Evolutionary conservation across 2,113 vertebrate genomes (phyloP), one percentile per base, ranked within the genome.

Genomic region (Pholis gunnellus): DNA sequence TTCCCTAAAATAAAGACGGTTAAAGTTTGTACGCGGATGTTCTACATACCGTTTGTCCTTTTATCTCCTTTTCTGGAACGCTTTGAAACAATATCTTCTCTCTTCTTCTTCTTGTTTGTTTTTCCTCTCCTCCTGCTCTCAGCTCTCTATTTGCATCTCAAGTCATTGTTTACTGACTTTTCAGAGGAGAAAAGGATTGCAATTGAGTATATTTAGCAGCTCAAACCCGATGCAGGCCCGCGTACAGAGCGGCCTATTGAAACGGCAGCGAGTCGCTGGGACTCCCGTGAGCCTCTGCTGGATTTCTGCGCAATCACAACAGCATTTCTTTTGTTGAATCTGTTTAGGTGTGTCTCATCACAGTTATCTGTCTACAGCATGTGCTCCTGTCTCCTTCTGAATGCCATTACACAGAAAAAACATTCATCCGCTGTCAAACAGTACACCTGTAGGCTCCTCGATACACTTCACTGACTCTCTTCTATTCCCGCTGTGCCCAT

Each of bases 361-460:
- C 42, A 73, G 70, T 82, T 81, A 79, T 89, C 75, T 63, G 81
- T 59, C 13, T 54, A 3, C 69, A 57, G 52, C 84, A 83, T 76
- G 83, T 76, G 38, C 81, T 67, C n/a, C 71, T 14, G 79, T 59
- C 84, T 84, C 78, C 64, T 71, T 82, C 81, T 75, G 74, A 79
- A 84, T 72, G 78, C 81, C 81, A 84, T 87, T 68, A 79, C 71
- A 38, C 54, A 36, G 50, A 11, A n/a, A 66, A 67, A 81, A 73
- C 84, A 75, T 56, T 79, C 78, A 87, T 81, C 70, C 73, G 17
- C 87, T 60, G 84, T 78, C 84, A 81, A 38, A 72, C 72, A 65
- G 64, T 40, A 83, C 83, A 86, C 87, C 87, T 88, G 83, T 82
- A 83, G 44, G 29, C 83, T 3, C 83, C 57, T 67, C 44, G 87